These are phyloP conservation scores for Chionomys nivalis DNA, from an alignment of 2,113 vertebrate species.

Conservation along the genomic window DNA sequence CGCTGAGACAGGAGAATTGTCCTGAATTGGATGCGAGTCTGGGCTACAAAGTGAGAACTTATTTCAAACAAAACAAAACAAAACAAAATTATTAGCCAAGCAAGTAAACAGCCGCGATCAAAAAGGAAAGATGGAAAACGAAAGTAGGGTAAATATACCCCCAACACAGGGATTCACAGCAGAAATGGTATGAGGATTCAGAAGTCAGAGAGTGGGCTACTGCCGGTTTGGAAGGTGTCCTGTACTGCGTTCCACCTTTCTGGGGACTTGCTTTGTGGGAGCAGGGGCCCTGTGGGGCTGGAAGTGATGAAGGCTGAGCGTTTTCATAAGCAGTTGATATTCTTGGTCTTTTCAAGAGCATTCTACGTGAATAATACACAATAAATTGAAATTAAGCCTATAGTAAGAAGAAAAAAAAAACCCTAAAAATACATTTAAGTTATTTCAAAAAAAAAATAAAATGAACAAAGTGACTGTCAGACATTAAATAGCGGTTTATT, in stretches of 20 bases:
- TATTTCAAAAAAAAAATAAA: neutral
- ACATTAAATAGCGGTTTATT: neutral
- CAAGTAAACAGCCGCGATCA: neutral
- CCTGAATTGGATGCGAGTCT: neutral
- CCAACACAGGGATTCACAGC: neutral
- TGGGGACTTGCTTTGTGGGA: neutral
- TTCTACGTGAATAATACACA: neutral
- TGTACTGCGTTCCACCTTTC: too few species aligned
- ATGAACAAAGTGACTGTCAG: neutral
- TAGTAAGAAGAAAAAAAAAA: neutral
- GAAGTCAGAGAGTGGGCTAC: neutral
- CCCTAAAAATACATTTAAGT: neutral
- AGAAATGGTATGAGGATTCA: neutral
- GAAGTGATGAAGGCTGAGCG: neutral
- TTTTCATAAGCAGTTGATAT: neutral
- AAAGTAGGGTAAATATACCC: neutral
- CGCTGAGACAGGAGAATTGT: neutral
- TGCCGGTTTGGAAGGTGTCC: too few species aligned
- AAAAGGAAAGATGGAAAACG: neutral
- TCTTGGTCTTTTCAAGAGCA: neutral
- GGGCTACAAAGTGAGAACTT: neutral
- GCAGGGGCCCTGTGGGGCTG: neutral
- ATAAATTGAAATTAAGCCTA: neutral
- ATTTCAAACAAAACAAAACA: neutral
- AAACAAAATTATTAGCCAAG: neutral